phyloP scores from a whole-genome alignment of 2,113 vertebrate genomes.

The Menidia beryllina region DNA sequence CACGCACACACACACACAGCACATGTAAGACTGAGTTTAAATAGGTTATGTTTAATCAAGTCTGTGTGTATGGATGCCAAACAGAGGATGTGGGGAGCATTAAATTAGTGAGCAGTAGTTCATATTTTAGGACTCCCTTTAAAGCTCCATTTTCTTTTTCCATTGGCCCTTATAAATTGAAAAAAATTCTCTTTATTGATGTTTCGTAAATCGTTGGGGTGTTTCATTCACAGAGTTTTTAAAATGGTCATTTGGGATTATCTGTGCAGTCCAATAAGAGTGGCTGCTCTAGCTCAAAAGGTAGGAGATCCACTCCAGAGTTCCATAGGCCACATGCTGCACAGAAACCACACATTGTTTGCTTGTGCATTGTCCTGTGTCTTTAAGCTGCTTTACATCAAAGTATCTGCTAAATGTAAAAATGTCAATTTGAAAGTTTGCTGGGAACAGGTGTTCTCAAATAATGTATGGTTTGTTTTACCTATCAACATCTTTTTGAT shows the following conservation, averaged over 20 bases:
- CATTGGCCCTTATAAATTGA: not conserved
- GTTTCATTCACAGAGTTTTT: constrained; percentile 3
- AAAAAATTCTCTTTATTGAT: not conserved
- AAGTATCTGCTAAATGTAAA: too few species aligned
- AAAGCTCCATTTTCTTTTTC: not conserved
- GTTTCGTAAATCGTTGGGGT: not conserved
- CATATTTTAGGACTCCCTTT: not conserved
- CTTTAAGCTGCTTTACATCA: too few species aligned
- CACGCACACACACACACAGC: constrained; percentile 11
- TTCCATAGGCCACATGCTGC: too few species aligned
- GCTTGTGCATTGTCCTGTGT: too few species aligned
- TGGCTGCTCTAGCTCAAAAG: too few species aligned
- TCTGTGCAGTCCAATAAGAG: too few species aligned
- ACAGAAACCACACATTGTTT: too few species aligned
- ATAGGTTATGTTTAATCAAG: constrained; percentile 62
- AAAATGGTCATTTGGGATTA: constrained; percentile 1
- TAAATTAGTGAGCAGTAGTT: constrained; percentile 8
- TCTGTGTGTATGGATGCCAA: constrained; percentile 54
- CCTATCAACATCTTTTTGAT: too few species aligned
- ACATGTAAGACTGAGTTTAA: constrained; percentile 33
- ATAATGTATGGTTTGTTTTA: too few species aligned
- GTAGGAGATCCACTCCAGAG: too few species aligned
- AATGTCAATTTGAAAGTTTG: too few species aligned
- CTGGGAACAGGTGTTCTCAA: too few species aligned
- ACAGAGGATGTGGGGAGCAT: constrained; percentile 21